Conservation (phyloP, 2,888 invertebrate genomes). For the Andricus curvator region DNA sequence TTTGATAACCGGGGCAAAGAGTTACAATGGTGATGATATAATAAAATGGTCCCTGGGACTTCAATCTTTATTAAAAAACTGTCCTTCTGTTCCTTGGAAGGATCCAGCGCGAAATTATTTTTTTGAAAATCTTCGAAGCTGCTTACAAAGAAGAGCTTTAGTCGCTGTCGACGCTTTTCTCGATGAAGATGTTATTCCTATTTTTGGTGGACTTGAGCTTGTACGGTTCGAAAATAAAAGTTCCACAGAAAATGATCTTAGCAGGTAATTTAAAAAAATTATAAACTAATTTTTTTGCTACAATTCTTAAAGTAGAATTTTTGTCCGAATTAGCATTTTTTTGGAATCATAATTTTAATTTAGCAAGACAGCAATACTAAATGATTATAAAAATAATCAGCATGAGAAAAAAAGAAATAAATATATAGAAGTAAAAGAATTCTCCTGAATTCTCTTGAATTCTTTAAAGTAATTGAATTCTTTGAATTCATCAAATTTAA, state of each 20-base stretch:
- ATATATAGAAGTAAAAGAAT: no score
- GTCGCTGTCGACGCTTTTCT: slow-evolving; percentile 82
- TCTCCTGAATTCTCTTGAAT: no score
- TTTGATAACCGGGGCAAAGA: slow-evolving; percentile 47
- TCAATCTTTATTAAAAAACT: slow-evolving; percentile 64
- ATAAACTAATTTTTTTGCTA: no score
- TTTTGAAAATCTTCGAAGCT: slow-evolving; percentile 63
- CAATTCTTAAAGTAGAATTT: no score
- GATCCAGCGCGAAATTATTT: slow-evolving; percentile 60
- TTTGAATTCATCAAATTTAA: no score
- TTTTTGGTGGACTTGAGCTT: slow-evolving; percentile 83
- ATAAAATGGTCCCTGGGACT: slow-evolving; percentile 62
- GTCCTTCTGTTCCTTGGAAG: slow-evolving; percentile 59
- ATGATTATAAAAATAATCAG: no score
- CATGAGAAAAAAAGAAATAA: no score
- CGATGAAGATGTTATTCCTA: slow-evolving; percentile 82
- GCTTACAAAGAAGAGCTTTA: slow-evolving; percentile 75
- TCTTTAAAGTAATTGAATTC: no score
- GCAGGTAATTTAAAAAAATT: slow-evolving; percentile 43
- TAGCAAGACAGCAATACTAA: no score
- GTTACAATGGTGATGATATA: slow-evolving; percentile 56
- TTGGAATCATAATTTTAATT: no score
- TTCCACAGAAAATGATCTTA: slow-evolving; percentile 41
- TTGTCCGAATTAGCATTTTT: no score
- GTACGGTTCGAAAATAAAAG: slow-evolving; percentile 79